phyloP scores from a whole-genome alignment of 2,888 invertebrate genomes.

The Machimus atricapillus region DNA sequence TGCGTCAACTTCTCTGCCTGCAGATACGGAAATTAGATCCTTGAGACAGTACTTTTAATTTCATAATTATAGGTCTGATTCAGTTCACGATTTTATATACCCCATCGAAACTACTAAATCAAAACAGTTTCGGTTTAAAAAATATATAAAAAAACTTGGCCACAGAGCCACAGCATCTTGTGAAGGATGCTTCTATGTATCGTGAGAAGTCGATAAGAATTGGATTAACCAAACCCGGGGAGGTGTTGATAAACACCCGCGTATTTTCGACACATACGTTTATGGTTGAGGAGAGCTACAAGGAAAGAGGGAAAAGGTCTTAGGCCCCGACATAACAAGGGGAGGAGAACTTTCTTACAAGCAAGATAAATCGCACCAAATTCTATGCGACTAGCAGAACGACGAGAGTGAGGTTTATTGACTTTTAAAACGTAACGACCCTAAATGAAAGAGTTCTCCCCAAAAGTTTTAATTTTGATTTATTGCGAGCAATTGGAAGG shows the following conservation, averaged over 20 bases:
- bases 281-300: background rate
- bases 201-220: background rate
- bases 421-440: background rate
- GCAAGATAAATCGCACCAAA: slow-evolving; percentile 1
- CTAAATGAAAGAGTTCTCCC: slow-evolving; percentile 2
- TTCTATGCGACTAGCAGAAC: background rate
- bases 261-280: background rate
- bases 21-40: background rate
- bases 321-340: background rate
- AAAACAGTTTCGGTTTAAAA: background rate
- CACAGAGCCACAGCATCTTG: background rate
- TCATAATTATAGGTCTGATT: background rate
- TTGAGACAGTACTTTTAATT: background rate
- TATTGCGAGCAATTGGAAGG: slow-evolving; percentile 13
- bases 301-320: background rate
- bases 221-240: background rate
- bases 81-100: background rate
- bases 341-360: background rate
- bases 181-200: background rate
- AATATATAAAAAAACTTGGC: background rate
- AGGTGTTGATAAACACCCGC: background rate
- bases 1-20: background rate
- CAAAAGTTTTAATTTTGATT: slow-evolving; percentile 30
- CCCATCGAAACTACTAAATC: background rate
- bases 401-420: slow-evolving; percentile 5